Percentiles rank a stretch among this genome's conserved stretches.
Conservation (phyloP, 2,113 vertebrate species). For the Percopsis transmontana region DNA sequence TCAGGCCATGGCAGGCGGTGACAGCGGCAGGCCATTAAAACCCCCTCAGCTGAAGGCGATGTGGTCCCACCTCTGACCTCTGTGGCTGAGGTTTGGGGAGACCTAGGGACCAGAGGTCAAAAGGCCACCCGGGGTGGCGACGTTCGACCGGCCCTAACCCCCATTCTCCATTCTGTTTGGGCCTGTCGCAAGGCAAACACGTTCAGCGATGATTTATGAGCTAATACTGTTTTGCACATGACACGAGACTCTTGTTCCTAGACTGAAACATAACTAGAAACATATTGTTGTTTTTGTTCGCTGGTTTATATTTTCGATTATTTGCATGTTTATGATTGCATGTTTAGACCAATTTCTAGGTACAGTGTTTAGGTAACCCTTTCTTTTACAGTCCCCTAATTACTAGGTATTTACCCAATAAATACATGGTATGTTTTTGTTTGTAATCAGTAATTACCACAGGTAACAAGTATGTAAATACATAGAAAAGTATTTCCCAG, state of each 20-base stretch:
- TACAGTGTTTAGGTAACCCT: too few relatives aligned
- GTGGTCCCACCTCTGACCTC: conserved; percentile 65
- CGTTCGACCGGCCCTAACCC: conserved; percentile 57
- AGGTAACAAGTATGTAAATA: too few relatives aligned
- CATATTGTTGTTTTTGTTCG: too few relatives aligned
- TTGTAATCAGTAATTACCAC: too few relatives aligned
- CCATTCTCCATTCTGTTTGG: conserved; percentile 42
- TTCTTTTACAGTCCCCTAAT: too few relatives aligned
- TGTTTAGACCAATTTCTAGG: too few relatives aligned
- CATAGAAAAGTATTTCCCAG: too few relatives aligned
- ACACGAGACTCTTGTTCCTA: background rate
- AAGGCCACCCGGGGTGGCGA: conserved; percentile 54
- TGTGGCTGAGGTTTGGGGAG: conserved; percentile 44
- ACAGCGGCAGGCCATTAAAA: conserved; percentile 71
- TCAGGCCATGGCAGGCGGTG: conserved; percentile 61
- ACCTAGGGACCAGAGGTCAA: conserved; percentile 54
- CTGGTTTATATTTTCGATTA: background rate
- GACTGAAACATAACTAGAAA: too few relatives aligned
- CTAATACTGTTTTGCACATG: conserved; percentile 9
- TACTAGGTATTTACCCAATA: too few relatives aligned
- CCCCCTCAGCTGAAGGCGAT: conserved; percentile 50
- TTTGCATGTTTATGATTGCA: background rate
- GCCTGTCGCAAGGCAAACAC: conserved; percentile 68
- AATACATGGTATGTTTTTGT: too few relatives aligned
- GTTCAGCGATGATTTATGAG: conserved; percentile 68